A percentile compares a stretch with the other conserved stretches of the same genome.
These are phyloP conservation scores for Hipposideros armiger DNA, from an alignment of 2,113 vertebrate genomes.

Conservation along the genomic window DNA sequence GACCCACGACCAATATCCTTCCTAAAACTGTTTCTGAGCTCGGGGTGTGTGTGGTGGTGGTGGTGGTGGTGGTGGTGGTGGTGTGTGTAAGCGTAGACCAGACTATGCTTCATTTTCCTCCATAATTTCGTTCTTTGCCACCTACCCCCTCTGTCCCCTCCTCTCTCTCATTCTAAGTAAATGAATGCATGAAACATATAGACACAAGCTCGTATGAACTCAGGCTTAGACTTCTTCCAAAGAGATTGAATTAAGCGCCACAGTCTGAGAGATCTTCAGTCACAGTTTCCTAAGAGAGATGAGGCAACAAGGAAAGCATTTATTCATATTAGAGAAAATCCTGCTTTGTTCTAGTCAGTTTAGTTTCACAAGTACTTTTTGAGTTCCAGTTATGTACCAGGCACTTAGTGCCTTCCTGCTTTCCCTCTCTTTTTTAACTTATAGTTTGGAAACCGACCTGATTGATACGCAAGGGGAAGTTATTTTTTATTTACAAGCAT, in stretches of 20 bases:
- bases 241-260: not conserved
- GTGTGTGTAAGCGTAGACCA: not conserved
- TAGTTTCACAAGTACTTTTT: not conserved
- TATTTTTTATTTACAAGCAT: not conserved
- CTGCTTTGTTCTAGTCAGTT: not conserved
- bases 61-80: not conserved
- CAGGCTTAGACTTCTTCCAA: not conserved
- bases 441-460: not conserved
- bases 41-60: not conserved
- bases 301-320: not conserved
- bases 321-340: slow-evolving; percentile 32
- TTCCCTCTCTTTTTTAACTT: not conserved
- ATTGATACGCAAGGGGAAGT: not conserved
- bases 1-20: slow-evolving; percentile 99
- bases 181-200: not conserved
- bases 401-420: not conserved
- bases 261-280: not conserved
- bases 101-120: not conserved
- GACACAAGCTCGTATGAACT: not conserved
- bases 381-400: not conserved
- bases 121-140: not conserved
- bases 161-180: not conserved
- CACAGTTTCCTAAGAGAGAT: not conserved
- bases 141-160: not conserved
- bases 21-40: not conserved